phyloP scores from a whole-genome alignment of 2,113 vertebrate species.

The Serinus canaria region DNA sequence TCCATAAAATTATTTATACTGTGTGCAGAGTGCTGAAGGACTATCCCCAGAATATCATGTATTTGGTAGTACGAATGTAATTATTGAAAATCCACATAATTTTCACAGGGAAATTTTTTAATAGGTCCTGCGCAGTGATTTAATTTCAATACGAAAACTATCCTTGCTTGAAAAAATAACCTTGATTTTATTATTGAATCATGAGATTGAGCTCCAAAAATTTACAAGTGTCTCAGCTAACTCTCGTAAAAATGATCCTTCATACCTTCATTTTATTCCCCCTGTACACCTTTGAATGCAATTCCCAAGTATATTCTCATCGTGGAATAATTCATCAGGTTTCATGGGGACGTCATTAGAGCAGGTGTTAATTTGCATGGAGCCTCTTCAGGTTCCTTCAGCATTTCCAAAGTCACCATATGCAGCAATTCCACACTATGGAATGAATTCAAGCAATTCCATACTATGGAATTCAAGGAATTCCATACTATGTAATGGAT shows the following conservation, averaged over 20 bases:
- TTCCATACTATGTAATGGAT: background rate
- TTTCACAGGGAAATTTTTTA: background rate
- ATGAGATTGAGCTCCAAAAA: background rate
- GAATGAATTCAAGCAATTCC: background rate
- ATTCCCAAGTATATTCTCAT: background rate
- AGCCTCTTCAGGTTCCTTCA: background rate
- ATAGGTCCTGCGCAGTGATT: background rate
- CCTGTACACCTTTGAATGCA: background rate
- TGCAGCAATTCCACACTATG: background rate
- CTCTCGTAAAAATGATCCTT: background rate
- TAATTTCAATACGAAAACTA: background rate
- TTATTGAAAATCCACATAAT: background rate
- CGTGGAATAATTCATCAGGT: background rate
- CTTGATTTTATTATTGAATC: conserved; percentile 31
- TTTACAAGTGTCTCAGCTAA: background rate
- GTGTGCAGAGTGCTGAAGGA: background rate
- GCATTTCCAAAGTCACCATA: background rate
- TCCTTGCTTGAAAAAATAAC: background rate
- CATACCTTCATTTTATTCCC: background rate
- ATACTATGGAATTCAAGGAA: background rate
- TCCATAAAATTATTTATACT: background rate
- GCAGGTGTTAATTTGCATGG: background rate
- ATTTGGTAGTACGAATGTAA: background rate
- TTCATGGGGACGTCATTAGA: background rate
- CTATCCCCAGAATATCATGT: background rate